Conservation (phyloP, 2,888 invertebrate genomes). For the Lobophora halterata region DNA sequence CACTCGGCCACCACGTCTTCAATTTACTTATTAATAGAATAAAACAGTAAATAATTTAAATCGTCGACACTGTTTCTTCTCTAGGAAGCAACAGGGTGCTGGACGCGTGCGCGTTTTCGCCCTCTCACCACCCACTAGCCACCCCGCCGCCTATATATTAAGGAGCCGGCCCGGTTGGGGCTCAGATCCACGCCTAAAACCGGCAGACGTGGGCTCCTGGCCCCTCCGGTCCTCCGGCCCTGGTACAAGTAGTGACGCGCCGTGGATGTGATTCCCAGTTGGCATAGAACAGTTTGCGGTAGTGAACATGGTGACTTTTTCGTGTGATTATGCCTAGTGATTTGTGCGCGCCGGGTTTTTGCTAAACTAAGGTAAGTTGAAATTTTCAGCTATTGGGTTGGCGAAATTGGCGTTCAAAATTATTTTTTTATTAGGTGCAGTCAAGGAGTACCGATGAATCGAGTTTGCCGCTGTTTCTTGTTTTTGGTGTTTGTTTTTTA, state of each 20-base stretch:
- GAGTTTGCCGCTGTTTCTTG: too few species aligned
- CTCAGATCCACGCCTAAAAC: conserved; percentile 61
- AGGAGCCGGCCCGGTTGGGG: conserved; percentile 47
- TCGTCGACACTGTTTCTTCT: conserved; percentile 44
- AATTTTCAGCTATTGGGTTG: conserved; percentile 10
- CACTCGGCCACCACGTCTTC: too few species aligned
- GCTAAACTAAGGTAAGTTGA: conserved; percentile 54
- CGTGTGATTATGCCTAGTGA: conserved; percentile 44
- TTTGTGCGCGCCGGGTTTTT: conserved; percentile 39
- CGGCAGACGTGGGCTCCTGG: conserved; percentile 47
- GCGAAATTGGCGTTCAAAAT: neutral
- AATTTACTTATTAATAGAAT: too few species aligned
- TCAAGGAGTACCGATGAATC: too few species aligned
- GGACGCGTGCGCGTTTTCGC: conserved; percentile 72
- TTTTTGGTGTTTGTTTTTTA: too few species aligned
- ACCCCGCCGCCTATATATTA: conserved; percentile 62
- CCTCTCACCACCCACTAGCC: conserved; percentile 30
- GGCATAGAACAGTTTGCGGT: conserved; percentile 42
- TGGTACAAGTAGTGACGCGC: conserved; percentile 42
- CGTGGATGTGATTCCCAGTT: conserved; percentile 44
- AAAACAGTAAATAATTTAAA: too few species aligned
- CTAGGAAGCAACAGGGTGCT: conserved; percentile 78
- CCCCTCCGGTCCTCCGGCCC: conserved; percentile 37
- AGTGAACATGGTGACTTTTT: conserved; percentile 44
- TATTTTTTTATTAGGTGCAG: too few species aligned